Evolutionary conservation across 2,113 vertebrate species (phyloP).

Genomic region (Bufo bufo): DNA sequence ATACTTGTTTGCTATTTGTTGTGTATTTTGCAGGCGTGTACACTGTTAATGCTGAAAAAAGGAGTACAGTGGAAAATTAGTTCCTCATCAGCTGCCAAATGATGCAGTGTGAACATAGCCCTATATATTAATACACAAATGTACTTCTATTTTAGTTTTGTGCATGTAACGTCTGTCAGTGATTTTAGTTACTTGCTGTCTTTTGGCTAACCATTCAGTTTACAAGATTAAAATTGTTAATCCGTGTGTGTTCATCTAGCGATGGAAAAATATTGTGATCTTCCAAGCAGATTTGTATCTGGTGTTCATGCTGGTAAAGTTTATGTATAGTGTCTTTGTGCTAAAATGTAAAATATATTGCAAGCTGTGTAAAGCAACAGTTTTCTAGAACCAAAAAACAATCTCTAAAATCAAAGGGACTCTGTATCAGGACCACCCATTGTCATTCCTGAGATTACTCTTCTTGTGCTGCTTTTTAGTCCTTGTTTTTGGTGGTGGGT

Average conservation of each 20-base stretch:
- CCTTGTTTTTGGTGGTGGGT: conserved; percentile 28
- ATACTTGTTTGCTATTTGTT: too few relatives aligned
- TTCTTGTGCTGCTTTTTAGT: conserved; percentile 9
- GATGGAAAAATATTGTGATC: background rate
- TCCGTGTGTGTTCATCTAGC: background rate
- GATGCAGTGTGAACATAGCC: too few relatives aligned
- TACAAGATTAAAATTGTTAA: too few relatives aligned
- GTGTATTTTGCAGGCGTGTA: too few relatives aligned
- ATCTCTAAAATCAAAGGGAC: conserved; percentile 44
- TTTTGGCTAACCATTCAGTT: too few relatives aligned
- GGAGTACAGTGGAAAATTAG: too few relatives aligned
- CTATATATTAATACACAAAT: too few relatives aligned
- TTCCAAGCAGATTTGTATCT: background rate
- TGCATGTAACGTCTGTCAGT: background rate
- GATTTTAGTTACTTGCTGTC: background rate
- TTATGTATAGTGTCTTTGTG: background rate
- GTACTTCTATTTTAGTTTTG: background rate
- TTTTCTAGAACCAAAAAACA: background rate
- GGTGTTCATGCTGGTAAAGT: background rate
- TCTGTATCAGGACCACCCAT: conserved; percentile 40
- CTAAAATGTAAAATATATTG: conserved; percentile 40
- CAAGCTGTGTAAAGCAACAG: conserved; percentile 19
- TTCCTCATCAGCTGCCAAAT: too few relatives aligned
- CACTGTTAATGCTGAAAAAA: too few relatives aligned
- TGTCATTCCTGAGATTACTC: conserved; percentile 52